Evolutionary conservation across 2,888 invertebrate genomes (phyloP), one percentile per base, ranked within the genome.

Genomic region (Germaria angustata): DNA sequence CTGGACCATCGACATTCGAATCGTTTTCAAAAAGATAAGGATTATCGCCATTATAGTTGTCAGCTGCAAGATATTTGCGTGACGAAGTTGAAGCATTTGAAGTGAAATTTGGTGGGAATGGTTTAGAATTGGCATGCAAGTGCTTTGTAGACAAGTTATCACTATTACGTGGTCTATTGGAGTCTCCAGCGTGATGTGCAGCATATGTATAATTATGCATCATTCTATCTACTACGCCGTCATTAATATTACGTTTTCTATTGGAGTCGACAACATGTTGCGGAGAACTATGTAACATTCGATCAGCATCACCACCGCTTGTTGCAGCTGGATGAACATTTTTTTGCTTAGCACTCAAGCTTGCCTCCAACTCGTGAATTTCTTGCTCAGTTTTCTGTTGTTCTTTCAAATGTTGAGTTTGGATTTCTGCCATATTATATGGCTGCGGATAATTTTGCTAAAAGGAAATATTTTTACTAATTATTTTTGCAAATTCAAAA

Each of bases 231-330:
- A n/a, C n/a, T n/a, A n/a, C 84, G 13, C 13, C 39, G 17, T 61
- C 65, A 39, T 15, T 69, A 63, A 8, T 41, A 11, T 53, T 51
- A 20, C 57, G 49, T 2, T 65, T 61, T 55, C 75, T 79, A 28
- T 61, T 84, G 4, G 61, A 68, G 7, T 80, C 79, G n/a, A 11
- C 61, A 22, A 22, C 28, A n/a, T 44, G 24, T 2, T 59, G 44
- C 1, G 51, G 8, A 7, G 34, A 5, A 20, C 7, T 22, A n/a
- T 44, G 11, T 13, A 53, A 57, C 36, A 57, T 46, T 36, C 85
- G 81, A 72, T 86, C 85, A 15, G 85, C 85, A 71, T 86, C 85
- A n/a, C 86, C 85, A 34, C 85, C 85, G 63, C 80, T 81, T 2
- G 28, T 66, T 15, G 22, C 9, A 1, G 20, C 28, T 41, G 68